Conservation (phyloP, 2,888 invertebrate species). For the Machimus atricapillus region DNA sequence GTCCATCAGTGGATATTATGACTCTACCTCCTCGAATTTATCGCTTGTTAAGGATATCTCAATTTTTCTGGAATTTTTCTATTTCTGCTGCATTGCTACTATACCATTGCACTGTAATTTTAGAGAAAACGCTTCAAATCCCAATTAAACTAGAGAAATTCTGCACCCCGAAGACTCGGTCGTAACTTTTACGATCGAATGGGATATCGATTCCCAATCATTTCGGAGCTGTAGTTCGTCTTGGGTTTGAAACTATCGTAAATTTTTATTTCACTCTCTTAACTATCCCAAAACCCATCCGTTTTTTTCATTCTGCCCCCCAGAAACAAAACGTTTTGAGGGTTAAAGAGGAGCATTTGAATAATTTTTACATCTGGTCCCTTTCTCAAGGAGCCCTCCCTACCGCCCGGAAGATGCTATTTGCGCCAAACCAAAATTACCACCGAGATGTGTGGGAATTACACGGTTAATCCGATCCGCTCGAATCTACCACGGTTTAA, state of each 20-base stretch:
- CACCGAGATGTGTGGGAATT: conserved; percentile 26
- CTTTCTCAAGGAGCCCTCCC: neutral
- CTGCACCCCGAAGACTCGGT: neutral
- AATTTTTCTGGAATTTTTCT: neutral
- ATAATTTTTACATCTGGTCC: conserved; percentile 11
- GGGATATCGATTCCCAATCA: neutral
- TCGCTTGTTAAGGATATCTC: neutral
- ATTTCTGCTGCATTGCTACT: neutral
- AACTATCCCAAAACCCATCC: neutral
- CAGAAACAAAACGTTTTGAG: neutral
- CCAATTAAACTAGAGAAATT: conserved; percentile 13
- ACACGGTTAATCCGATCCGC: conserved; percentile 3
- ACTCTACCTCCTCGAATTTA: neutral
- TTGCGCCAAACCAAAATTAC: neutral
- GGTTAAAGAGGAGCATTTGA: neutral
- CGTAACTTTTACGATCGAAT: conserved; percentile 19
- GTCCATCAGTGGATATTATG: neutral
- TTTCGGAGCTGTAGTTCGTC: neutral
- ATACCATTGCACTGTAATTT: neutral
- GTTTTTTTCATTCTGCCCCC: neutral
- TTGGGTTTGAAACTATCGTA: neutral
- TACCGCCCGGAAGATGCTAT: neutral
- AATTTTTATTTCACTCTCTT: conserved; percentile 15
- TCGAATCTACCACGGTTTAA: conserved; percentile 20
- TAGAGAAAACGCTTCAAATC: neutral